Evolutionary conservation across 2,888 invertebrate genomes (phyloP), one percentile per base, ranked within the genome.

Genomic region (Cheilosia scutellata): DNA sequence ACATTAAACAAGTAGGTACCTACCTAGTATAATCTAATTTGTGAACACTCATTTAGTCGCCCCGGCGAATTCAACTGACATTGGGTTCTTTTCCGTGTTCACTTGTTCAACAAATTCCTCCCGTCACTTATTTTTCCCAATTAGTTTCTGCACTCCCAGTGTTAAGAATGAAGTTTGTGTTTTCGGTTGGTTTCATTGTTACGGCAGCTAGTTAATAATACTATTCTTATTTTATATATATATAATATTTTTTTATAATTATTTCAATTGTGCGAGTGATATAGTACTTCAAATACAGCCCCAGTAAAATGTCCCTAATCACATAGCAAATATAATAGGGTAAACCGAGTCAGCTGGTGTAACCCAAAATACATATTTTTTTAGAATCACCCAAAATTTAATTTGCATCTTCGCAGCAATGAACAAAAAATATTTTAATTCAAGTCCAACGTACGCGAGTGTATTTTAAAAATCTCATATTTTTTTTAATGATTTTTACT

Each of bases 51-150:
- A 16, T 5, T 6, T 20, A 1, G 0, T 16, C 4, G 1, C 0
- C 2, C 0, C 11, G 53, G 83, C 83, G 79, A 84, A 84, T 79
- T 79, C 57, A 65, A 27, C 57, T 70, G 78, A 63, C 71, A 71
- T n/a, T 75, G 75, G 49, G 31, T 55, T 9, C 16, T 7, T 57
- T 71, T 60, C 29, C n/a, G 5, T 42, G 57, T 75, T 63, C 29
- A 66, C 58, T 16, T 63, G 58, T 2, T 51, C 74, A 74, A 1
- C 13, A n/a, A 9, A 57, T 63, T 62, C 75, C 75, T 40, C 2
- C 27, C 57, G 51, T 84, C 75, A 71, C 5, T 31, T 25, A 53
- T 58, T 63, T 20, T 7, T 63, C 29, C 62, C 95, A 94, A 57
- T 58, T 13, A 31, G 31, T 70, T 70, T 71, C 62, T 76, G 47